phyloP scores from a whole-genome alignment of 1,140 invertebrate species.

The Drosophila bipectinata region DNA sequence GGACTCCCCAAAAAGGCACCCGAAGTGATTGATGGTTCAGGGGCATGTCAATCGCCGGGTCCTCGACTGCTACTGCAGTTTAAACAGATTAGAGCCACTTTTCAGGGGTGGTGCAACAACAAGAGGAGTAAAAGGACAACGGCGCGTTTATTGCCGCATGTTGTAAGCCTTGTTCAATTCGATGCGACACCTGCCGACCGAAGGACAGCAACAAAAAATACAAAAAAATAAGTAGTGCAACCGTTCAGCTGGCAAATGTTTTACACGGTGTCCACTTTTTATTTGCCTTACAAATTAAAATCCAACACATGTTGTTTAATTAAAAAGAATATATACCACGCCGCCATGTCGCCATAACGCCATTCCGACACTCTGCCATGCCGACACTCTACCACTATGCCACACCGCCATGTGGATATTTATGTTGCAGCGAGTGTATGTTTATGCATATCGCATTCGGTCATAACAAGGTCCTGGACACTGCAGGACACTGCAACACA shows the following conservation, averaged over 20 bases:
- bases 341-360: neutral
- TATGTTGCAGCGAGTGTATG: slow-evolving; percentile 30
- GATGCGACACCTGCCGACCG: slow-evolving; percentile 63
- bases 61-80: slow-evolving; percentile 61
- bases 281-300: slow-evolving; percentile 79
- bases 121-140: slow-evolving; percentile 13
- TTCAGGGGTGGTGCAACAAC: slow-evolving; percentile 24
- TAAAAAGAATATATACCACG: slow-evolving; percentile 59
- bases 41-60: slow-evolving; percentile 74
- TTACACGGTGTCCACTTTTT: slow-evolving; percentile 64
- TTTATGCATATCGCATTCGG: slow-evolving; percentile 46
- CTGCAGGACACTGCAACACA: slow-evolving; percentile 43
- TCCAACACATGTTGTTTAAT: slow-evolving; percentile 79
- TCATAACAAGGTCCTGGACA: slow-evolving; percentile 47
- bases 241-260: slow-evolving; percentile 58
- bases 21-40: slow-evolving; percentile 77
- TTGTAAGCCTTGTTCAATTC: slow-evolving; percentile 74
- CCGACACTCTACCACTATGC: neutral
- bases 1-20: slow-evolving; percentile 14
- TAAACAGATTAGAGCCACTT: slow-evolving; percentile 82
- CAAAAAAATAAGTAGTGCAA: slow-evolving; percentile 18
- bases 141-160: slow-evolving; percentile 70
- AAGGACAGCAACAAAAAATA: slow-evolving; percentile 16
- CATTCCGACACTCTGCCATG: neutral
- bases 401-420: slow-evolving; percentile 13